A percentile compares a stretch with the other conserved stretches of the same genome.
Evolutionary conservation across 2,888 invertebrate species (phyloP).

Genomic region (Epiblema foenella): DNA sequence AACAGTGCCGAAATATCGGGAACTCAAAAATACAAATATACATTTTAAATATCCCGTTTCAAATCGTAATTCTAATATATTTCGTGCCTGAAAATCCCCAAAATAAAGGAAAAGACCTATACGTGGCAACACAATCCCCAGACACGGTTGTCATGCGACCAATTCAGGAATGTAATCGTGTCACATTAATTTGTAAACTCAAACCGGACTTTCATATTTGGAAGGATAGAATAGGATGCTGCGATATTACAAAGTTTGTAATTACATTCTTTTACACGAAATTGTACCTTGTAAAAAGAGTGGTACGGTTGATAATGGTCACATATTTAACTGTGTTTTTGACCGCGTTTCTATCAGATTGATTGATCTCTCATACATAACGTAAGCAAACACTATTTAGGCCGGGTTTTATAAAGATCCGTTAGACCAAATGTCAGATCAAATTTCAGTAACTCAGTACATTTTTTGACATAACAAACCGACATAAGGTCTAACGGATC

Average conservation of each 20-base stretch:
- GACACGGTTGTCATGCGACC: conserved; percentile 4
- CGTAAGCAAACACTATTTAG: too few species aligned
- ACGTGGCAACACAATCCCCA: conserved; percentile 4
- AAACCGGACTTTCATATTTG: conserved; percentile 48
- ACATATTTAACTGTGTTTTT: conserved; percentile 1
- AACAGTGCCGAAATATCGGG: too few species aligned
- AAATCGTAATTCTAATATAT: too few species aligned
- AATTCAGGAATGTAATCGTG: not conserved
- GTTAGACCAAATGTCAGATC: too few species aligned
- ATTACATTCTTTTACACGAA: not conserved
- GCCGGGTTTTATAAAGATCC: too few species aligned
- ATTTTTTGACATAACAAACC: too few species aligned
- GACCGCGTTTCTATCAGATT: conserved; percentile 2
- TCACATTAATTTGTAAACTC: conserved; percentile 10
- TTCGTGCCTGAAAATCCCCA: not conserved
- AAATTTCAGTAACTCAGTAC: too few species aligned
- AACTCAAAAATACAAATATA: too few species aligned
- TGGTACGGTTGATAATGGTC: not conserved
- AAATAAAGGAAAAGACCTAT: not conserved
- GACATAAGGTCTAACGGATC: too few species aligned
- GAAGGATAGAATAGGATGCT: conserved; percentile 56
- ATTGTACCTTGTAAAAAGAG: not conserved
- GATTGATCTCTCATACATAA: too few species aligned
- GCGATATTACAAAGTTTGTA: conserved; percentile 27
- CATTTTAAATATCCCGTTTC: too few species aligned